Evolutionary conservation across 2,888 invertebrate species (phyloP).

Genomic region (Megalurothrips usitatus): DNA sequence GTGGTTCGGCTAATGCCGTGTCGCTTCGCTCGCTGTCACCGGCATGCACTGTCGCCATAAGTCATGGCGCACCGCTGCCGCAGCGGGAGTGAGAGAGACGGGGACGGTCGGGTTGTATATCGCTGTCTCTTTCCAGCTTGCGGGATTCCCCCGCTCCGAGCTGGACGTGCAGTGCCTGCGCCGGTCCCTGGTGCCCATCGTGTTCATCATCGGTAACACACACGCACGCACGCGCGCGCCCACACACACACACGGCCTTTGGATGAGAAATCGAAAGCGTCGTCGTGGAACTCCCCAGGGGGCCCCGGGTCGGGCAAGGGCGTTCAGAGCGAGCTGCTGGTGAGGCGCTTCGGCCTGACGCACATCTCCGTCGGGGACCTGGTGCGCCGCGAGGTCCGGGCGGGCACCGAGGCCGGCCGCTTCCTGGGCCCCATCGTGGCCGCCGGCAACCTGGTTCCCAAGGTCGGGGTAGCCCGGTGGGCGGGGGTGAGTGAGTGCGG

Average conservation of each 20-base stretch:
- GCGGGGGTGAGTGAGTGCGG: not conserved
- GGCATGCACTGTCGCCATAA: no score
- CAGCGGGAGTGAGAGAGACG: no score
- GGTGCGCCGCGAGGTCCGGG: not conserved
- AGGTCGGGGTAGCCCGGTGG: not conserved
- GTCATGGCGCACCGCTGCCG: no score
- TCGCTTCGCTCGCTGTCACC: no score
- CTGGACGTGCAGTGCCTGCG: not conserved
- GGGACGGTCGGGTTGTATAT: not conserved
- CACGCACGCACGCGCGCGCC: not conserved
- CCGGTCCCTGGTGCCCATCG: not conserved
- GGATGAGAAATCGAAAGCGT: no score
- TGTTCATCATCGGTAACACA: constrained; percentile 1
- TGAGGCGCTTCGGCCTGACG: not conserved
- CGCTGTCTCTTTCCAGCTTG: not conserved
- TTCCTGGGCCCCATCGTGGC: not conserved
- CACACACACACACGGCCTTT: no score
- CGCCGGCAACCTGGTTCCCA: not conserved
- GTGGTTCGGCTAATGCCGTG: no score
- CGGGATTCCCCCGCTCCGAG: not conserved
- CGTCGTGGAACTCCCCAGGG: no score
- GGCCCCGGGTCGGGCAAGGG: constrained; percentile 3
- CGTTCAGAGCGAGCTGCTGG: constrained; percentile 10
- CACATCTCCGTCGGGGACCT: constrained; percentile 8
- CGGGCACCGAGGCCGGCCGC: not conserved